Percentiles rank a stretch among this genome's conserved stretches.
phyloP scores from a whole-genome alignment of 2,113 vertebrate genomes.

The Eira barbara region DNA sequence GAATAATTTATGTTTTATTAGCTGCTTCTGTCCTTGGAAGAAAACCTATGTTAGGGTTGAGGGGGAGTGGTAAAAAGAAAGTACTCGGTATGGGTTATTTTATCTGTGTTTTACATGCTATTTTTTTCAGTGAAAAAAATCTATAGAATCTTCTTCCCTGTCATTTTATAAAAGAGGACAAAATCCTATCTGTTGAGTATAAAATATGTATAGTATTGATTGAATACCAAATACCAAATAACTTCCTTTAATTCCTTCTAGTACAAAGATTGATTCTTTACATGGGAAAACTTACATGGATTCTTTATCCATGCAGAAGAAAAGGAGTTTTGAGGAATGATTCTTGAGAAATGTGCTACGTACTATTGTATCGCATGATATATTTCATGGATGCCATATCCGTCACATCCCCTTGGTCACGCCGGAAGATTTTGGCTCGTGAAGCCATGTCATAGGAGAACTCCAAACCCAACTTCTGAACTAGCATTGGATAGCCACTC shows the following conservation, averaged over 20 bases:
- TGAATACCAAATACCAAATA: not conserved
- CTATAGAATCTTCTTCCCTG: not conserved
- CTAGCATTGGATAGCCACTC: conserved; percentile 88
- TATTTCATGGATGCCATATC: conserved; percentile 88
- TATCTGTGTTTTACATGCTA: not conserved
- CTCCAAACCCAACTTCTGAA: conserved; percentile 86
- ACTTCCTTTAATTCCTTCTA: conserved; percentile 11
- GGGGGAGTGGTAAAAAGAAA: not conserved
- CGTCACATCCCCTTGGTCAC: conserved; percentile 89
- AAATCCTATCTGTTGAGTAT: not conserved
- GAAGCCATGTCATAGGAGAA: conserved; percentile 93
- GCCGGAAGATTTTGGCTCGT: conserved; percentile 93
- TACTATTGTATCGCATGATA: conserved; percentile 96
- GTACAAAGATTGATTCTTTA: conserved; percentile 21
- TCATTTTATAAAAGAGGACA: conserved; percentile 3
- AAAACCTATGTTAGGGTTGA: not conserved
- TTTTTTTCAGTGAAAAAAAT: not conserved
- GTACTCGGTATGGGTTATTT: not conserved
- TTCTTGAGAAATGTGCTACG: conserved; percentile 61
- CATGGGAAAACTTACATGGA: not conserved
- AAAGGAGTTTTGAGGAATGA: conserved; percentile 49
- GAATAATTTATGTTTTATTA: conserved; percentile 20
- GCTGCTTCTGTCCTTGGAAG: conserved; percentile 11
- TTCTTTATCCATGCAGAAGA: conserved; percentile 38
- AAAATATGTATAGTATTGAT: not conserved